phyloP scores from a whole-genome alignment of 2,113 vertebrate genomes.

The Bos javanicus region DNA sequence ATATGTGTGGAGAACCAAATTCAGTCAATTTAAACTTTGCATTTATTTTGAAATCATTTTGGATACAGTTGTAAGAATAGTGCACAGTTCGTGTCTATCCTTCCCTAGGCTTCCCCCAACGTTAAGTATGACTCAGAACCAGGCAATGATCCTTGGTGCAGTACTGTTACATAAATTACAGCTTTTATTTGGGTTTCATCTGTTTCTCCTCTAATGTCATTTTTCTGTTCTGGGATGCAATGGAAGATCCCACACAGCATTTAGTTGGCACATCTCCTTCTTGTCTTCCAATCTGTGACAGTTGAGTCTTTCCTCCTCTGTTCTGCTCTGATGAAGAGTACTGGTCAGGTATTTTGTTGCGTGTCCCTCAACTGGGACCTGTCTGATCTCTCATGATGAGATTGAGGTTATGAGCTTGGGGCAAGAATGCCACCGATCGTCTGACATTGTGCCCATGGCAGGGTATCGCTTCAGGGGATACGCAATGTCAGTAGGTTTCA shows the following conservation, averaged over 20 bases:
- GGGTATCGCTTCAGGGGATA: neutral
- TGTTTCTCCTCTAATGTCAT: neutral
- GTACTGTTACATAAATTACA: neutral
- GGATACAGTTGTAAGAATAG: neutral
- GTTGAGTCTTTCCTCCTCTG: neutral
- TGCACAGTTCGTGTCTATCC: neutral
- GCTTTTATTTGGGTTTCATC: neutral
- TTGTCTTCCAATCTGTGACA: neutral
- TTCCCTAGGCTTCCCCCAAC: neutral
- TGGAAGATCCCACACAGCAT: neutral
- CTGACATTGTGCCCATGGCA: neutral
- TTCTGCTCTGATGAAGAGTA: neutral
- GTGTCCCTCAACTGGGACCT: neutral
- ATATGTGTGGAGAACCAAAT: neutral
- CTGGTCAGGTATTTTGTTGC: neutral
- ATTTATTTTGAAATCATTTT: conserved; percentile 2
- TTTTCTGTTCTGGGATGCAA: neutral
- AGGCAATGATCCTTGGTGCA: neutral
- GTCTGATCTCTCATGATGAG: neutral
- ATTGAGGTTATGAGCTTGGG: neutral
- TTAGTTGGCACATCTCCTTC: neutral
- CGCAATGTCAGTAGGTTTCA: neutral
- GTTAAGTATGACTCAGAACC: neutral
- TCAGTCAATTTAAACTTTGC: neutral
- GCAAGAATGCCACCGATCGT: neutral